phyloP scores from a whole-genome alignment of 2,888 invertebrate species.

The Drosophila nr. medialis region DNA sequence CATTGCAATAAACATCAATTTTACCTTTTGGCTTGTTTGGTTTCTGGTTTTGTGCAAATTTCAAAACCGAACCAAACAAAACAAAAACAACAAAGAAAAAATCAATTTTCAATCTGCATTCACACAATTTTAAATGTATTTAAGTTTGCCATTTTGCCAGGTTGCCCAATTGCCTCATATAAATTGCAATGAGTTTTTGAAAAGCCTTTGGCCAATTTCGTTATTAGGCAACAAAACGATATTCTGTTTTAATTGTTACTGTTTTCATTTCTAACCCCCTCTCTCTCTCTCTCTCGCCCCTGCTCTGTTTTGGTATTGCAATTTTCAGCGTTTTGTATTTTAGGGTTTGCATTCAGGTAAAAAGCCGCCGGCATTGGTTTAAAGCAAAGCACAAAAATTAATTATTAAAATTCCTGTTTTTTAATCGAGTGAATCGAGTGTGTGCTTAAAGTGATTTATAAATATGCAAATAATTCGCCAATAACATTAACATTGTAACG shows the following conservation, averaged over 20 bases:
- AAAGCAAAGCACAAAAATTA: conserved; percentile 71
- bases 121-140: conserved; percentile 44
- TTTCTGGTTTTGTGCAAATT: conserved; percentile 22
- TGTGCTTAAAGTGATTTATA: conserved; percentile 65
- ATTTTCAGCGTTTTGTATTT: conserved; percentile 12
- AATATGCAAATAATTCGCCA: conserved; percentile 53
- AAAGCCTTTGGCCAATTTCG: conserved; percentile 56
- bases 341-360: conserved; percentile 16
- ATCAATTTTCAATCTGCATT: conserved; percentile 57
- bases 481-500: conserved; percentile 30
- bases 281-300: not conserved
- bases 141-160: conserved; percentile 48
- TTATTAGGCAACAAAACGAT: conserved; percentile 66
- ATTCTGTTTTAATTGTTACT: conserved; percentile 28
- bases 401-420: conserved; percentile 62
- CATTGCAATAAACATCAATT: conserved; percentile 64
- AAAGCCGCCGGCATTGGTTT: conserved; percentile 60
- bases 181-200: conserved; percentile 58
- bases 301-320: conserved; percentile 17
- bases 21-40: conserved; percentile 48
- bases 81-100: conserved; percentile 10
- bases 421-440: conserved; percentile 31
- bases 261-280: not conserved
- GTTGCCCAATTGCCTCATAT: conserved; percentile 56
- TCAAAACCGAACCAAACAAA: conserved; percentile 4